A percentile compares a stretch with the other conserved stretches of the same genome.
phyloP scores from a whole-genome alignment of 2,888 invertebrate species.

The Zygaena filipendulae region DNA sequence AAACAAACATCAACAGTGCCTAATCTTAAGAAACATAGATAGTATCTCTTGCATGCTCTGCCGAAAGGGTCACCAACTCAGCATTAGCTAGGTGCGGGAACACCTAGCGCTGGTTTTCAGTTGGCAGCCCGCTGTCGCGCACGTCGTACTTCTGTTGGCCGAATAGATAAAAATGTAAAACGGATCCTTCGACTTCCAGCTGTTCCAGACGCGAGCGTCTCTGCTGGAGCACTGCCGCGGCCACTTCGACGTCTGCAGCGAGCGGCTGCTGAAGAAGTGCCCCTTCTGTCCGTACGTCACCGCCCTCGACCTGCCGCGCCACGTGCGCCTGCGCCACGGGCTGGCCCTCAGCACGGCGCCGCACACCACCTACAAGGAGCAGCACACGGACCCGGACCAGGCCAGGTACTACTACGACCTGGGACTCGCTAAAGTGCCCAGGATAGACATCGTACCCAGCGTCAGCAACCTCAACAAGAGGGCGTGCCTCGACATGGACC shows the following conservation, averaged over 20 bases:
- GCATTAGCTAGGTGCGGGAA: too few relatives aligned
- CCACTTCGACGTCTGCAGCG: constrained; percentile 42
- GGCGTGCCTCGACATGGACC: constrained; percentile 33
- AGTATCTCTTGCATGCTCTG: too few relatives aligned
- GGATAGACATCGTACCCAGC: constrained; percentile 44
- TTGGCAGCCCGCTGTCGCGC: too few relatives aligned
- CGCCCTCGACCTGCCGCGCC: constrained; percentile 21
- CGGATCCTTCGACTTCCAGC: too few relatives aligned
- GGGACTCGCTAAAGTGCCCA: constrained; percentile 19
- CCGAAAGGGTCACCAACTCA: too few relatives aligned
- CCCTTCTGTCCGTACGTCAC: constrained; percentile 40
- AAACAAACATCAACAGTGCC: too few relatives aligned
- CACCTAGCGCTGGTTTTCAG: too few relatives aligned
- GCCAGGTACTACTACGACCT: constrained; percentile 34
- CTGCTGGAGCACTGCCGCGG: constrained; percentile 35
- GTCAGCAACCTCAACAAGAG: constrained; percentile 36
- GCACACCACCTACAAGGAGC: constrained; percentile 27
- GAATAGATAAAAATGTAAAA: too few relatives aligned
- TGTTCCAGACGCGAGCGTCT: constrained; percentile 36
- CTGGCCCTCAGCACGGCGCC: constrained; percentile 22
- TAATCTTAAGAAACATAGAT: too few relatives aligned
- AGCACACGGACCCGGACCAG: constrained; percentile 18
- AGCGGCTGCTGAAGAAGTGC: constrained; percentile 37
- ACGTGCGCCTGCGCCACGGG: constrained; percentile 28
- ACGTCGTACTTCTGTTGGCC: too few relatives aligned